phyloP scores from a whole-genome alignment of 2,888 invertebrate genomes.

The Polyommatus icarus region DNA sequence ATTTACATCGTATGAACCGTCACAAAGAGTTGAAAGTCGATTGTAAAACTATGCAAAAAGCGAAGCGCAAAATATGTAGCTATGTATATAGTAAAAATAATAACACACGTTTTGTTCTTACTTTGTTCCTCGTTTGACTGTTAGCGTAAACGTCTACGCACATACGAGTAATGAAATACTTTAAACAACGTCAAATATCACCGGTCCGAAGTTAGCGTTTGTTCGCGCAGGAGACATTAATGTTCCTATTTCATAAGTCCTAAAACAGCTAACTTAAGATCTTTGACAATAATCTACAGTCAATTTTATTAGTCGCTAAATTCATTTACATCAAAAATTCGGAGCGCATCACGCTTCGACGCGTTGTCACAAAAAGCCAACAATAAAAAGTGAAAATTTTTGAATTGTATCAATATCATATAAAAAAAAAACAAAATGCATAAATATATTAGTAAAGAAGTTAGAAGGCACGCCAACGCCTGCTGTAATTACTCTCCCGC shows the following conservation, averaged over 20 bases:
- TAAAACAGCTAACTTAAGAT: constrained; percentile 1
- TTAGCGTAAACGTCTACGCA: constrained; percentile 42
- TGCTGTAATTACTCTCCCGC: constrained; percentile 59
- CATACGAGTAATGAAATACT: constrained; percentile 40
- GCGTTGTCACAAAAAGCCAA: constrained; percentile 60
- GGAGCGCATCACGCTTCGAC: constrained; percentile 40
- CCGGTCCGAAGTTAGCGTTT: constrained; percentile 31
- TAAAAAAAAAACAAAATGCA: constrained; percentile 58
- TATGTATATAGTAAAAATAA: constrained; percentile 35
- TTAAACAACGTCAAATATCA: constrained; percentile 36
- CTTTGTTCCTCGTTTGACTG: constrained; percentile 38
- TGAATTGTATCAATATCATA: constrained; percentile 38
- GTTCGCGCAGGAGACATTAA: constrained; percentile 30
- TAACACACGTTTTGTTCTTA: constrained; percentile 31
- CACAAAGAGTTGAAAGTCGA: constrained; percentile 13
- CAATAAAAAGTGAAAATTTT: constrained; percentile 43
- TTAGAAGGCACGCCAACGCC: constrained; percentile 65
- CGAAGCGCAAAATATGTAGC: constrained; percentile 31
- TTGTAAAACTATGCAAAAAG: constrained; percentile 31
- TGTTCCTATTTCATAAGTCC: constrained; percentile 1
- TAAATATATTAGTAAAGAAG: constrained; percentile 60
- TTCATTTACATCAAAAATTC: constrained; percentile 3
- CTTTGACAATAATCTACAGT: not conserved
- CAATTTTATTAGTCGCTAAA: constrained; percentile 8
- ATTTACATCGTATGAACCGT: constrained; percentile 16